Evolutionary conservation across 35 echinoderm and acorn worm genomes (phyloP).

Genomic region (Heliocidaris tuberculata): DNA sequence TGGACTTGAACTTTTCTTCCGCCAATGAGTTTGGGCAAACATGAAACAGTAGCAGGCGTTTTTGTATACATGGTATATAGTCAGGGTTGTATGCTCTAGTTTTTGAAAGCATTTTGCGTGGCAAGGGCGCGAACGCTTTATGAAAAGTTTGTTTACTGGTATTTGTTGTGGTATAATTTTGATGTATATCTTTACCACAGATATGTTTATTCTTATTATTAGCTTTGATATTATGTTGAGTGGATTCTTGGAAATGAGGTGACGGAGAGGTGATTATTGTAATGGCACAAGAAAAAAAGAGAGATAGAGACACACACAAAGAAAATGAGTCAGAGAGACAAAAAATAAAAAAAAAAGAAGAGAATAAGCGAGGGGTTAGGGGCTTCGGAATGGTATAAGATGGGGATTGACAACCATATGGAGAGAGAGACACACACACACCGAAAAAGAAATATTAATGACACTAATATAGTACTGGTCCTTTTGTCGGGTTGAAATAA

Average conservation of each 20-base stretch:
- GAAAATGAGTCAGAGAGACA: too few relatives aligned
- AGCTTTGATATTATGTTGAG: not conserved
- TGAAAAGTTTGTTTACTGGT: not conserved
- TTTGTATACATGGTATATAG: not conserved
- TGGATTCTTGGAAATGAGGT: not conserved
- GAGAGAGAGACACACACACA: not conserved
- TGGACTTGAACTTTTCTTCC: conserved; percentile 31
- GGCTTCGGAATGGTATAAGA: not conserved
- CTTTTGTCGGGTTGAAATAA: too few relatives aligned
- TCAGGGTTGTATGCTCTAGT: not conserved
- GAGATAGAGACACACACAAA: too few relatives aligned
- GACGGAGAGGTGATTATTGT: not conserved
- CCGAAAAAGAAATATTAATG: not conserved
- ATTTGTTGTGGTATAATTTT: conserved; percentile 3
- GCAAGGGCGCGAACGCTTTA: not conserved
- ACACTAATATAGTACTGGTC: not conserved
- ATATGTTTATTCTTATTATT: not conserved
- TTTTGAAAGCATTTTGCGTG: not conserved
- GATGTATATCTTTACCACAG: not conserved
- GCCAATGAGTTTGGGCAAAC: not conserved
- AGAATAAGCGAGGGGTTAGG: too few relatives aligned
- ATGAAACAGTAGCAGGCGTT: conserved; percentile 15
- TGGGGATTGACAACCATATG: not conserved
- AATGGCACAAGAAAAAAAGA: not conserved
- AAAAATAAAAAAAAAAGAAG: too few relatives aligned